Evolutionary conservation across 2,888 invertebrate species (phyloP).

Genomic region (Phalangium opilio): DNA sequence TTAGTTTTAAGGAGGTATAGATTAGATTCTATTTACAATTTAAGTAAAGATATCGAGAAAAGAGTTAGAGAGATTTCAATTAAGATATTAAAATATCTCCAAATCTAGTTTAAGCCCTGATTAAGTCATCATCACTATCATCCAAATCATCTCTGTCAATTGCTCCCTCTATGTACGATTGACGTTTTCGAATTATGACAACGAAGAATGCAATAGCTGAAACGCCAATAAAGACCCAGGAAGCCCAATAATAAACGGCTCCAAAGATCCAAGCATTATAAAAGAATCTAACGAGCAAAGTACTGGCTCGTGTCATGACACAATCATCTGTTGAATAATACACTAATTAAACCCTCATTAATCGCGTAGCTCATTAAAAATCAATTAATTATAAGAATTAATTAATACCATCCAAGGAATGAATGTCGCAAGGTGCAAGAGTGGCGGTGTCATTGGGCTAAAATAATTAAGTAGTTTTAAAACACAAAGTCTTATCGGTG

Average conservation of each 20-base stretch:
- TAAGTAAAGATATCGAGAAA: no score
- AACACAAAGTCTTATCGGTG: background rate
- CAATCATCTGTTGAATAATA: conserved; percentile 26
- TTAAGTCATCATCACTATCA: conserved; percentile 13
- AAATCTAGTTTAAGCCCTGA: conserved; percentile 1
- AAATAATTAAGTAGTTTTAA: background rate
- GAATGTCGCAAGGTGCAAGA: conserved; percentile 1
- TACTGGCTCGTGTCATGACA: conserved; percentile 30
- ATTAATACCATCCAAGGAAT: no score
- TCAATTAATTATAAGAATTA: no score
- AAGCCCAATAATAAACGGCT: conserved; percentile 32
- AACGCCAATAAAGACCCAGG: conserved; percentile 29
- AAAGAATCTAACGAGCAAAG: conserved; percentile 31
- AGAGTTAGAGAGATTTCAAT: no score
- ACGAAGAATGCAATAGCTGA: conserved; percentile 15
- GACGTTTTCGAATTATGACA: conserved; percentile 10
- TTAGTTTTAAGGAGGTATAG: no score
- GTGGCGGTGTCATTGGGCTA: background rate
- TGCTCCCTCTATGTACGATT: conserved; percentile 16
- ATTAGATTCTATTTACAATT: no score
- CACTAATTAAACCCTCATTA: no score
- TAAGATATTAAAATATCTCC: no score
- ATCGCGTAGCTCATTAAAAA: no score
- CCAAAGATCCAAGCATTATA: conserved; percentile 36
- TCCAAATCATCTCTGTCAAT: conserved; percentile 20